Evolutionary conservation across 2,888 invertebrate genomes (phyloP), one percentile per base, ranked within the genome.

Genomic region (Stramonita haemastoma): DNA sequence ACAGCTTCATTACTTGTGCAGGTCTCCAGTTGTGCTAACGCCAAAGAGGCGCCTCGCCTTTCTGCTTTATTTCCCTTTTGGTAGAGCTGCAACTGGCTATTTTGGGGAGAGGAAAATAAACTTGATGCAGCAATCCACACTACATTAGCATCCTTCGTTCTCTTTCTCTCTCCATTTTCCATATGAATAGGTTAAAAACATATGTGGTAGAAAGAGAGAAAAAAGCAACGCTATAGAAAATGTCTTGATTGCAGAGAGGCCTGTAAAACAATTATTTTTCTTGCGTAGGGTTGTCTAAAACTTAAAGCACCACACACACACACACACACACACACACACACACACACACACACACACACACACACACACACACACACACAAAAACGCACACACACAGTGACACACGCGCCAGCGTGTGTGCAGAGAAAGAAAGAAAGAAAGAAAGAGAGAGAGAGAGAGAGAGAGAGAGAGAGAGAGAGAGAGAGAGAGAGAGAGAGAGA

Each of bases 381-480:
- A n/a, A n/a, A n/a, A n/a, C n/a, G n/a, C 8, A 2, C 46, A 46
- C 4, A 46, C 46, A 46, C 4, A 46, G n/a, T n/a, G n/a, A n/a
- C n/a, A n/a, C n/a, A n/a, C n/a, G n/a, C n/a, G n/a, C n/a, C n/a
- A n/a, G n/a, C n/a, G n/a, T n/a, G n/a, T n/a, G n/a, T n/a, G n/a
- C 46, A 46, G 46, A 46, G 26, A 22, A 4, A 2, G 17, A 66
- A 13, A 66, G 66, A 2, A 13, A 66, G 66, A 66, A 13, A 2
- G 66, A 66, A 13, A 66, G 66, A 66, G 66, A 66, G 66, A 6
- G 66, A 66, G 66, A 66, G 66, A 66, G 66, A 66, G 66, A 66
- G 66, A 66, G 66, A 66, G 66, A 66, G 66, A 66, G 66, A 66
- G 66, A 66, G 66, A 66, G 66, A 66, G 66, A 66, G 66, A 66